Conservation (phyloP, 1,140 invertebrate species). For the Drosophila grimshawi region DNA sequence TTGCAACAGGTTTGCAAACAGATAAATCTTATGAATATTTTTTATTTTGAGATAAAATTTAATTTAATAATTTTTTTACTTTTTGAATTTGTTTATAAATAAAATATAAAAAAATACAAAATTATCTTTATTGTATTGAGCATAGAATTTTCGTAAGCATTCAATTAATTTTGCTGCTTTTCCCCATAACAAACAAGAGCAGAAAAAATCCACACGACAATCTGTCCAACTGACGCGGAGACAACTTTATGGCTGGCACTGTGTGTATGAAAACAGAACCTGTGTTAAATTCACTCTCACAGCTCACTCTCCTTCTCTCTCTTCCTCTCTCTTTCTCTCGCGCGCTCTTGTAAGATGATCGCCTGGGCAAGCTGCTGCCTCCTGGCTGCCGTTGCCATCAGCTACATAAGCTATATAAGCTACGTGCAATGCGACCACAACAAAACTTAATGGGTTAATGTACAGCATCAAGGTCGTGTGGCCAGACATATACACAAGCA, state of each 20-base stretch:
- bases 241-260: conserved; percentile 37
- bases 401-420: conserved; percentile 5
- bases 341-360: conserved; percentile 48
- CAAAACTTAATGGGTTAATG: conserved; percentile 79
- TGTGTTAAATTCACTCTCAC: not conserved
- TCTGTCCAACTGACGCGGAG: not conserved
- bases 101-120: too few species aligned
- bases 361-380: conserved; percentile 36
- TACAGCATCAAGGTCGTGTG: conserved; percentile 77
- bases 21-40: too few species aligned
- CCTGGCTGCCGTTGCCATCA: not conserved
- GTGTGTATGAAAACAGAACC: conserved; percentile 29
- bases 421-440: conserved; percentile 35
- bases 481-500: conserved; percentile 55
- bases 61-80: too few species aligned
- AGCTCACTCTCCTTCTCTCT: not conserved
- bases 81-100: too few species aligned
- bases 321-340: not conserved
- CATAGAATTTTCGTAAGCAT: too few species aligned
- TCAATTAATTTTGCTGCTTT: too few species aligned
- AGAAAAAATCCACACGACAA: too few species aligned
- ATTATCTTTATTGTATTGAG: too few species aligned
- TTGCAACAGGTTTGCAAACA: too few species aligned
- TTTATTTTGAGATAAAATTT: too few species aligned
- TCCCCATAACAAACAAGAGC: too few species aligned